Evolutionary conservation across 1,140 invertebrate species (phyloP).

Genomic region (Micrasema longulum): DNA sequence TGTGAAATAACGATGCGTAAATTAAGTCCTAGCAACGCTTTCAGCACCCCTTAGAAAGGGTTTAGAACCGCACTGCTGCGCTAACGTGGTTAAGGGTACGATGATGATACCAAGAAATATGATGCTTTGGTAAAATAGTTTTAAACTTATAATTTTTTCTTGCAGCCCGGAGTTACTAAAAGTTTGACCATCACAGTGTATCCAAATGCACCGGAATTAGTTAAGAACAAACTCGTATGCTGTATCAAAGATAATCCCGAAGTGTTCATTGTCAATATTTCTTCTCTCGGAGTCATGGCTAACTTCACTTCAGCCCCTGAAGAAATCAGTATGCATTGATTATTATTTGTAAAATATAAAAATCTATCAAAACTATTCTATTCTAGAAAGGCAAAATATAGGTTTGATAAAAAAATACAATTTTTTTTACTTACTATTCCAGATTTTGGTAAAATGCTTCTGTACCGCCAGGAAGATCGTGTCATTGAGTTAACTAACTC

Average conservation of each 20-base stretch:
- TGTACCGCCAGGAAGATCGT: constrained; percentile 19
- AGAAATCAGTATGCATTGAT: not conserved
- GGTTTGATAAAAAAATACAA: not conserved
- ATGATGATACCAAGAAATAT: too few species aligned
- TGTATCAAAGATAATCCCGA: constrained; percentile 34
- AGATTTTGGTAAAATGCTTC: constrained; percentile 36
- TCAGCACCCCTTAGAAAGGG: too few species aligned
- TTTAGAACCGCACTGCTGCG: too few species aligned
- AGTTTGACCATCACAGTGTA: not conserved
- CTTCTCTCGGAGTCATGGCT: constrained; percentile 1
- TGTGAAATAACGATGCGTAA: too few species aligned
- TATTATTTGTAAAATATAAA: not conserved
- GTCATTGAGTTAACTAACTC: constrained; percentile 4
- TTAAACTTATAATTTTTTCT: not conserved
- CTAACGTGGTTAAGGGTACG: too few species aligned
- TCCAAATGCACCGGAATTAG: not conserved
- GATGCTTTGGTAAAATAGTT: not conserved
- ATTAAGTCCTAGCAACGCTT: too few species aligned
- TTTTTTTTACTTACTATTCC: not conserved
- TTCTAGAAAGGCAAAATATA: not conserved
- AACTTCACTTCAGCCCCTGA: constrained; percentile 14
- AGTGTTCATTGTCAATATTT: not conserved
- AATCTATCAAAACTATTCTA: not conserved
- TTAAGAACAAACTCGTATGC: constrained; percentile 5
- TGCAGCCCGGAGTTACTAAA: constrained; percentile 11